A percentile compares a stretch with the other conserved stretches of the same genome.
Evolutionary conservation across 2,113 vertebrate species (phyloP).

Genomic region (Globicephala melas): DNA sequence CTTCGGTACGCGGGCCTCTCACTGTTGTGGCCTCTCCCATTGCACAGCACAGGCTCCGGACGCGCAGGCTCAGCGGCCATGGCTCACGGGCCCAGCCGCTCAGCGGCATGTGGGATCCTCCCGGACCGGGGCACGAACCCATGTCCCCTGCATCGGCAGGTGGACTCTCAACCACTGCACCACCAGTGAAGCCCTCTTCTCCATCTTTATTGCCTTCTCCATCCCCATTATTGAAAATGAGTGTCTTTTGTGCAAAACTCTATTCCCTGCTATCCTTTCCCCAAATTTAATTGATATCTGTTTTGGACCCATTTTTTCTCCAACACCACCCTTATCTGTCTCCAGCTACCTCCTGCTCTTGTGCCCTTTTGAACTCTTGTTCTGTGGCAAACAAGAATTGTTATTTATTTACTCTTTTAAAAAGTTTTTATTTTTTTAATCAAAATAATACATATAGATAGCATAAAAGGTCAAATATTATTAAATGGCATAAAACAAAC

Average conservation of each 20-base stretch:
- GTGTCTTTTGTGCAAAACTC: not conserved
- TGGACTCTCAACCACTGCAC: no score
- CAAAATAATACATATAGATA: not conserved
- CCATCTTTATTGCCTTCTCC: not conserved
- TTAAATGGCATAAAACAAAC: not conserved
- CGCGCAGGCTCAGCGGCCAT: no score
- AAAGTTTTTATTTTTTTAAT: not conserved
- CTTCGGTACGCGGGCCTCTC: no score
- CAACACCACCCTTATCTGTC: not conserved
- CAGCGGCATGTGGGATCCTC: no score
- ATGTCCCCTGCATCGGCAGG: no score
- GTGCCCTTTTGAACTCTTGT: not conserved
- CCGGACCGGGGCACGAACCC: no score
- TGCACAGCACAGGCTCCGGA: no score
- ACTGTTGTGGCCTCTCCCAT: no score
- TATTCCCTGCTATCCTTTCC: not conserved
- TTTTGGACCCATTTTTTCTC: not conserved
- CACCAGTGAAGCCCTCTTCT: not conserved
- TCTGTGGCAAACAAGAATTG: not conserved
- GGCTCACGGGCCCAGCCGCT: no score
- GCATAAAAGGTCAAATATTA: not conserved
- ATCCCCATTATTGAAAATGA: not conserved
- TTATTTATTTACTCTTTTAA: not conserved
- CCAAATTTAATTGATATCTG: not conserved
- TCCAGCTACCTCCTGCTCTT: not conserved